Percentiles rank a stretch among this genome's conserved stretches.
Conservation (phyloP, 2,113 vertebrate species). For the Lagenorhynchus albirostris region DNA sequence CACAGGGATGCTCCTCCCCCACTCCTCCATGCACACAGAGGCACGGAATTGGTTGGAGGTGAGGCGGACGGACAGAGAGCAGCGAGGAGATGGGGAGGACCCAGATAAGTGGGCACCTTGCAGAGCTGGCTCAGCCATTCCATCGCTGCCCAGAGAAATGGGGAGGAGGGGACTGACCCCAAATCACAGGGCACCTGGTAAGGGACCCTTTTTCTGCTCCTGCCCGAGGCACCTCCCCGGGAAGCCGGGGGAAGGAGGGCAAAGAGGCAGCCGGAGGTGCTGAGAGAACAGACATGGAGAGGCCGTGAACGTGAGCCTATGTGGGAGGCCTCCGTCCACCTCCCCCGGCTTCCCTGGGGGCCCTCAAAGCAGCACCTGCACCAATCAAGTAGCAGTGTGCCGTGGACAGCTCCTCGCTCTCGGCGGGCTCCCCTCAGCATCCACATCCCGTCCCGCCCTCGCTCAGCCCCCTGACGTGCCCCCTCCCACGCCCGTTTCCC, state of each 20-base stretch:
- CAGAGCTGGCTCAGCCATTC: not conserved
- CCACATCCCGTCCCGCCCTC: accelerated
- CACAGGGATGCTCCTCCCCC: not conserved
- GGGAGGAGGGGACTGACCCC: too few species aligned
- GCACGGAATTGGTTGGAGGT: accelerated
- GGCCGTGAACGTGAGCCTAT: not conserved
- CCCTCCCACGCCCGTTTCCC: accelerated
- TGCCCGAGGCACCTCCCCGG: not conserved
- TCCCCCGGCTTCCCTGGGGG: accelerated
- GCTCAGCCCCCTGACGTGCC: not conserved
- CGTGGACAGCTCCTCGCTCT: too few species aligned
- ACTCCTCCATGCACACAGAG: too few species aligned
- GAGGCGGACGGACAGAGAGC: too few species aligned
- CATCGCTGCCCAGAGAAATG: not conserved
- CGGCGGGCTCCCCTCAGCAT: not conserved
- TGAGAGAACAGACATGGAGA: too few species aligned
- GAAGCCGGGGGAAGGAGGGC: not conserved
- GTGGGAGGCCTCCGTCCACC: too few species aligned
- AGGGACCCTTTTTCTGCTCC: not conserved
- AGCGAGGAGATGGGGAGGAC: accelerated
- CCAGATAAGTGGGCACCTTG: not conserved
- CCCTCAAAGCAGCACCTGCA: too few species aligned
- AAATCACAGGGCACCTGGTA: accelerated
- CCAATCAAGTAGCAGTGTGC: too few species aligned
- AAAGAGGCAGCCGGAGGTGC: not conserved